A percentile compares a stretch with the other conserved stretches of the same genome.
Conservation (phyloP, 2,888 invertebrate genomes). For the Yponomeuta plumbellus region DNA sequence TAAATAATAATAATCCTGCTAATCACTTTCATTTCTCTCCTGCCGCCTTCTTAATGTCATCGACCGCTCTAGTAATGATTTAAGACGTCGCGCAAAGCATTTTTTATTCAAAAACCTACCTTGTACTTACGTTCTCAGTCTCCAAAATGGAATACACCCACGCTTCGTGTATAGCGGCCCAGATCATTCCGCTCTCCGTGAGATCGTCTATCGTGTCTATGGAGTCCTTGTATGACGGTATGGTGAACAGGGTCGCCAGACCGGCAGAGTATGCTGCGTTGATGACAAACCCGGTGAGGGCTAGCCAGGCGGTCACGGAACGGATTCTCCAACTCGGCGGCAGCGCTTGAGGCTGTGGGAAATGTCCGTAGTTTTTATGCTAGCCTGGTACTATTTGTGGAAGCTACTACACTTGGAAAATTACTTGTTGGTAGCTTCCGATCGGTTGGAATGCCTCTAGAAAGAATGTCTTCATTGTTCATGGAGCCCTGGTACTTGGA, state of each 20-base stretch:
- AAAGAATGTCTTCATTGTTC: too few species aligned
- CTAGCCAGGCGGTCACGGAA: slow-evolving; percentile 64
- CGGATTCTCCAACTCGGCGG: slow-evolving; percentile 48
- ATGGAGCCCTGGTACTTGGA: slow-evolving; percentile 41
- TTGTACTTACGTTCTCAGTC: slow-evolving; percentile 69
- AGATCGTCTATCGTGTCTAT: slow-evolving; percentile 79
- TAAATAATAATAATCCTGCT: too few species aligned
- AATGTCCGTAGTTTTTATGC: neutral
- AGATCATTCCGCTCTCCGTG: slow-evolving; percentile 72
- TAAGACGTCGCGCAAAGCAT: too few species aligned
- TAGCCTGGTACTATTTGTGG: slow-evolving; percentile 6
- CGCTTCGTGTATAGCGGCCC: slow-evolving; percentile 81
- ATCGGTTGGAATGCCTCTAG: neutral
- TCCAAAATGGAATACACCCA: slow-evolving; percentile 79
- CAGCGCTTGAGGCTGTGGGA: neutral
- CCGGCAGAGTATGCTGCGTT: slow-evolving; percentile 81
- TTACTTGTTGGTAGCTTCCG: too few species aligned
- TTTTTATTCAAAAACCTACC: neutral
- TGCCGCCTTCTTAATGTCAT: too few species aligned
- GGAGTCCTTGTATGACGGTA: slow-evolving; percentile 78
- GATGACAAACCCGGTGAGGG: slow-evolving; percentile 75
- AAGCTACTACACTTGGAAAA: too few species aligned
- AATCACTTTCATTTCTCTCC: too few species aligned
- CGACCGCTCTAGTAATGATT: too few species aligned
- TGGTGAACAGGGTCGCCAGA: slow-evolving; percentile 79